Evolutionary conservation across 2,888 invertebrate species (phyloP).

Genomic region (Leptopilina myrica): DNA sequence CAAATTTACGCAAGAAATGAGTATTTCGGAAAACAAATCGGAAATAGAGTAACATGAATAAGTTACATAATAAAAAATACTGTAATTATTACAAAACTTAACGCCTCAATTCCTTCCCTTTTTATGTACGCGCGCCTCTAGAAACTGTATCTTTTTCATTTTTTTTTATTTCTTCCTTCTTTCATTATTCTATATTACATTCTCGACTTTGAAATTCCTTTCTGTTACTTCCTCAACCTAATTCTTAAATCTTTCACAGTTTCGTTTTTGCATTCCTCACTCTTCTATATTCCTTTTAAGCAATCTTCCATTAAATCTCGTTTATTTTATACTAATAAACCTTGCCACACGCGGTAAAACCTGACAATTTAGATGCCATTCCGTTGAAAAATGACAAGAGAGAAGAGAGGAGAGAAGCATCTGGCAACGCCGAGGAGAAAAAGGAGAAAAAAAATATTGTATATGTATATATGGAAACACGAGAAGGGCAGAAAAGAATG

Average conservation of each 20-base stretch:
- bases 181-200: not conserved
- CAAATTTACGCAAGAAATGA: not conserved
- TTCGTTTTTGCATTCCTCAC: not conserved
- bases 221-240: conserved; percentile 4
- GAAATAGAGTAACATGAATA: not conserved
- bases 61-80: not conserved
- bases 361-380: conserved; percentile 31
- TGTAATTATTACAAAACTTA: conserved; percentile 12
- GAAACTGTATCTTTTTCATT: not conserved
- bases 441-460: not conserved
- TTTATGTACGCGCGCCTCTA: not conserved
- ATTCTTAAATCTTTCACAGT: conserved; percentile 8
- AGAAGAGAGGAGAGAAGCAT: conserved; percentile 13
- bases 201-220: conserved; percentile 10
- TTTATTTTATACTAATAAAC: conserved; percentile 22
- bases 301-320: conserved; percentile 10
- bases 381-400: conserved; percentile 28
- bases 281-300: conserved; percentile 8
- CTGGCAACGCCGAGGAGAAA: conserved; percentile 5
- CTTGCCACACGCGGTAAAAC: conserved; percentile 1
- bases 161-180: not conserved
- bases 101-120: not conserved
- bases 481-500: conserved; percentile 17
- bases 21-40: not conserved
- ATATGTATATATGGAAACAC: not conserved